Evolutionary conservation across 2,797 vertebrate genomes (phyloP), one percentile per base, ranked within the genome.

Genomic region (Pteronotus mesoamericanus): DNA sequence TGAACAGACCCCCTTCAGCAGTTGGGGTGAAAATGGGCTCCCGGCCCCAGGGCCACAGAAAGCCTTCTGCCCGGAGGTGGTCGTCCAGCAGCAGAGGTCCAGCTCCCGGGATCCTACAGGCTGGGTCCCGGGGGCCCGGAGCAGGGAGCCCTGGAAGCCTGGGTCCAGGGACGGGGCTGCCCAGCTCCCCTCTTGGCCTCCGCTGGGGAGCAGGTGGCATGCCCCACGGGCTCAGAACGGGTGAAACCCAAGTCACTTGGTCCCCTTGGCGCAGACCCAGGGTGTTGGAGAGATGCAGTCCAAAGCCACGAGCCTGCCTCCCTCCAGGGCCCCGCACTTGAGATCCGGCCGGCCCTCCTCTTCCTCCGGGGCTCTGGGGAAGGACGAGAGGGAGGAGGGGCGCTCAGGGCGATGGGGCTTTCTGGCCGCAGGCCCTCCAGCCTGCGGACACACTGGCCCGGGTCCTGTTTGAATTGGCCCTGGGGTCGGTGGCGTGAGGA

Each of bases 181-280:
- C 15, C 21, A 11, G 53, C 68, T 19, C 10, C 46, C 37, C 26
- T 12, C 11, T 7, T 19, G 51, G 82, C 19, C 57, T 37, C 16
- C 42, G 10, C 5, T 26, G 10, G 6, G n/a, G 5, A 32, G 18
- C 6, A 3, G 4, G 39, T n/a, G 12, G 26, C 26, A 21, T 8
- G 3, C 8, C 68, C 32, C 32, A 18, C 16, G 48, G 77, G 48
- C 29, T 46, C 14, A n/a, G 69, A 14, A 26, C 1, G 6, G 39
- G 10, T 0, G 6, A 72, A 61, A 42, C 12, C 53, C 22, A 11
- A 3, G 16, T 97, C 92, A 97, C 77, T 89, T 4, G 66, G 85
- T 29, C 37, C 18, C 61, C 51, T 7, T 93, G 92, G 85, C 51
- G 15, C 97, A 97, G 94, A 97, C 86, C 94, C 95, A 98, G 19